Conservation (phyloP, 2,113 vertebrate genomes). For the Alligator sinensis region DNA sequence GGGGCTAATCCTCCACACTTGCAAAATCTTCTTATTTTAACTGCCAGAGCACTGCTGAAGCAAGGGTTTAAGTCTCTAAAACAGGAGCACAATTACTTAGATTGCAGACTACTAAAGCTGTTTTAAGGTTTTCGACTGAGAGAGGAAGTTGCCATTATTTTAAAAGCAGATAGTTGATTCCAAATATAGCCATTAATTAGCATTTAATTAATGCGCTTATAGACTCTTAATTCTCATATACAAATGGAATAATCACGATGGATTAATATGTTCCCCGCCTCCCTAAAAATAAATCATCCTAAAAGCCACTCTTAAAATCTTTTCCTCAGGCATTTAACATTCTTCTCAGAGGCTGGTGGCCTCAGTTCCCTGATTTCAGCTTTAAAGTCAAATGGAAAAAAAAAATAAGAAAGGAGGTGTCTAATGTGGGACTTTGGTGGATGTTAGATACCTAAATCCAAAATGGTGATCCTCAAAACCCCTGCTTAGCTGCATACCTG, state of each 20-base stretch:
- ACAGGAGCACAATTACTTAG: conserved; percentile 83
- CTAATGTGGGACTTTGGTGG: not conserved
- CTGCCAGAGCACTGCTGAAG: conserved; percentile 75
- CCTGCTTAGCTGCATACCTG: not conserved
- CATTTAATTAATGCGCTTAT: conserved; percentile 55
- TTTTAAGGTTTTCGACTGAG: conserved; percentile 71
- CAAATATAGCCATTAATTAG: conserved; percentile 52
- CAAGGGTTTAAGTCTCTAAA: conserved; percentile 80
- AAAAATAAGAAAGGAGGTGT: not conserved
- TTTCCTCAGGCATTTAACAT: conserved; percentile 7
- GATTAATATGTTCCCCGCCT: not conserved
- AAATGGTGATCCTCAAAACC: conserved; percentile 9
- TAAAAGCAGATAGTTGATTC: conserved; percentile 43
- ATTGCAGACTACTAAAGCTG: conserved; percentile 75
- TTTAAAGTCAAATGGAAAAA: not conserved
- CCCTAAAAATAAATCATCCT: not conserved
- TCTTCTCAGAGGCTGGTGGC: not conserved
- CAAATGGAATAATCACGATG: conserved; percentile 7
- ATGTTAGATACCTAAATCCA: not conserved
- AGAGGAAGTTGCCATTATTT: conserved; percentile 45
- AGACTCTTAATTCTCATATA: not conserved
- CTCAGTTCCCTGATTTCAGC: conserved; percentile 4
- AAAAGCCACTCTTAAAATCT: not conserved
- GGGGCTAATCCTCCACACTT: conserved; percentile 81
- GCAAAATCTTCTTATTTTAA: conserved; percentile 82